Evolutionary conservation across 2,113 vertebrate genomes (phyloP).

Genomic region (Odocoileus virginianus): DNA sequence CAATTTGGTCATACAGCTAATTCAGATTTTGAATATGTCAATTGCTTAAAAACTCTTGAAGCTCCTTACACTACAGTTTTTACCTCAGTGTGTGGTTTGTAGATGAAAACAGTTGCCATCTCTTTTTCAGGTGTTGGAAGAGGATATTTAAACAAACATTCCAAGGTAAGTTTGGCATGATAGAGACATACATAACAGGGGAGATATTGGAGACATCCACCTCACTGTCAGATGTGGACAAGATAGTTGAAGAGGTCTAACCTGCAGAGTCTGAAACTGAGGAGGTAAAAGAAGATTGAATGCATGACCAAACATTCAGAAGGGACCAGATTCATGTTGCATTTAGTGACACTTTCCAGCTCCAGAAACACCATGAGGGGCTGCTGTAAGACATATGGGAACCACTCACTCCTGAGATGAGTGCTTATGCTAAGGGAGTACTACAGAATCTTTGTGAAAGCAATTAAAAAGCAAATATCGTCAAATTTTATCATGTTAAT

Average conservation of each 20-base stretch:
- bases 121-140: not conserved
- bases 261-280: not conserved
- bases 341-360: not conserved
- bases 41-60: not conserved
- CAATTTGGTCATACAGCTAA: not conserved
- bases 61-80: not conserved
- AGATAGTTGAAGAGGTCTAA: not conserved
- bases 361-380: accelerated
- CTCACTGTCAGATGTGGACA: not conserved
- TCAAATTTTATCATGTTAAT: not conserved
- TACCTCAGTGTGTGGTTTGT: not conserved
- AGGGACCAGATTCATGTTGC: accelerated
- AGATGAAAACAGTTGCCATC: not conserved
- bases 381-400: accelerated
- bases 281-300: not conserved
- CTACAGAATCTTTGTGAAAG: not conserved
- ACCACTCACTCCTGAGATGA: not conserved
- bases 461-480: not conserved
- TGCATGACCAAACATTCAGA: not conserved
- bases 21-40: not conserved
- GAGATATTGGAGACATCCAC: not conserved
- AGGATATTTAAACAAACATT: not conserved
- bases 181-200: not conserved
- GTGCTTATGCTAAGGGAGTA: too few relatives aligned
- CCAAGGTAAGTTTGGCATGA: not conserved